Base-by-base conservation (phyloP, 2,888 invertebrate species). In the Lacanobia oleracea region DNA sequence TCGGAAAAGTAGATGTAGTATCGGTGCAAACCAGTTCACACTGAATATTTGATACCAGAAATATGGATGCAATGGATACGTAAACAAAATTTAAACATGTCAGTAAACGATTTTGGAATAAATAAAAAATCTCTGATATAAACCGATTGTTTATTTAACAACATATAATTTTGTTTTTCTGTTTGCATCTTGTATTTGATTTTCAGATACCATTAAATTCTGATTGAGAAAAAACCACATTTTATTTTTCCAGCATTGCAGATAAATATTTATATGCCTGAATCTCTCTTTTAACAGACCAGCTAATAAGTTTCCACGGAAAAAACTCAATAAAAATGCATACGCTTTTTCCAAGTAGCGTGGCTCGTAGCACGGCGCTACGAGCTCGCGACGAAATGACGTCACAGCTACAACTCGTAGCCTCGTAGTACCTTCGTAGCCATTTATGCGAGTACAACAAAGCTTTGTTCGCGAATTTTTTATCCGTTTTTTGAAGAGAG, bases 331-430 rank as follows among this genome's bases (percentile, higher is more conserved):
- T 69, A 64, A 69, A 81, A 75, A 75, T 79, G 60, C 68, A 69
- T 67, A 62, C 56, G 51, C 2, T 62, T 73, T 77, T 79, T 60
- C 18, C 33, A 53, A 74, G 67, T 37, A 57, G 18, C 75, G 61
- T 71, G 56, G 56, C 62, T 70, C 70, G 81, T 73, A 83, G 76
- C 64, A 73, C 21, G n/a, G n/a, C 27, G 21, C 57, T 57, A n/a
- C 57, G 57, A 57, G 57, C 40, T 16, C 21, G 77, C 81, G 80
- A 83, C 83, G 66, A 61, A 68, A 77, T 80, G 66, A 83, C 77
- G 81, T 80, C 72, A 73, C 67, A 61, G 68, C 73, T 77, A 82
- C 70, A 60, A 57, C 68, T 68, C 76, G 81, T 79, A 78, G 69
- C 67, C 67, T 48, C 40, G 74, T 50, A 50, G 68, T 40, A 59